Evolutionary conservation across 2,797 vertebrate species (phyloP).

Genomic region (Rhabdophis nuchalis): DNA sequence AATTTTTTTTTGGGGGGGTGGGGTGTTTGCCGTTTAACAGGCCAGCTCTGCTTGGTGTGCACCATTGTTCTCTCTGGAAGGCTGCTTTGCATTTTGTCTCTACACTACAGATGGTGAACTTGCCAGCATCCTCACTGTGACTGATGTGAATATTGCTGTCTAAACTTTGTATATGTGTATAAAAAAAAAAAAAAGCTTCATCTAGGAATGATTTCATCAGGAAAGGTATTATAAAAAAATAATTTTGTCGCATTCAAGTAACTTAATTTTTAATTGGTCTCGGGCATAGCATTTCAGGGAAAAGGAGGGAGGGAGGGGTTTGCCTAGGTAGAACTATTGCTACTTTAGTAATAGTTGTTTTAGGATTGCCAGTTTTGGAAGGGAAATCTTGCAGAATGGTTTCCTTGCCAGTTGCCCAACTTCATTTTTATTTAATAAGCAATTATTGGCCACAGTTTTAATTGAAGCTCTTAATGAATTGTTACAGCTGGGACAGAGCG

Average conservation of each 20-base stretch:
- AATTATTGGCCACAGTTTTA: conserved; percentile 47
- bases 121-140: conserved; percentile 91
- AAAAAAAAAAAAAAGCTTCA: conserved; percentile 76
- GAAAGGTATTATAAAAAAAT: conserved; percentile 78
- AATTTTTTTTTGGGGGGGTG: conserved; percentile 55
- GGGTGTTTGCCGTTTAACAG: conserved; percentile 76
- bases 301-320: conserved; percentile 23
- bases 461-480: conserved; percentile 44
- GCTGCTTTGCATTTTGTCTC: conserved; percentile 85
- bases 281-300: conserved; percentile 70
- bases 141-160: conserved; percentile 82
- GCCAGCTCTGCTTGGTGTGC: conserved; percentile 76
- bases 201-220: conserved; percentile 76
- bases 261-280: conserved; percentile 63
- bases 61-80: conserved; percentile 78
- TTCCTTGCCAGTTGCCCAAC: conserved; percentile 61
- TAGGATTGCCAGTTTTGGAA: conserved; percentile 66
- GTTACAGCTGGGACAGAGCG: conserved; percentile 32
- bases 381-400: conserved; percentile 45
- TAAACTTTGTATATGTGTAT: conserved; percentile 90
- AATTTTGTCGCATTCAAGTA: conserved; percentile 69
- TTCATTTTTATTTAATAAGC: conserved; percentile 54
- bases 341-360: conserved; percentile 45
- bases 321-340: conserved; percentile 54
- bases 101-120: conserved; percentile 83